These are phyloP conservation scores for Hermaeophaga mercurialis DNA, from an alignment of 2,888 invertebrate species.

Conservation along the genomic window DNA sequence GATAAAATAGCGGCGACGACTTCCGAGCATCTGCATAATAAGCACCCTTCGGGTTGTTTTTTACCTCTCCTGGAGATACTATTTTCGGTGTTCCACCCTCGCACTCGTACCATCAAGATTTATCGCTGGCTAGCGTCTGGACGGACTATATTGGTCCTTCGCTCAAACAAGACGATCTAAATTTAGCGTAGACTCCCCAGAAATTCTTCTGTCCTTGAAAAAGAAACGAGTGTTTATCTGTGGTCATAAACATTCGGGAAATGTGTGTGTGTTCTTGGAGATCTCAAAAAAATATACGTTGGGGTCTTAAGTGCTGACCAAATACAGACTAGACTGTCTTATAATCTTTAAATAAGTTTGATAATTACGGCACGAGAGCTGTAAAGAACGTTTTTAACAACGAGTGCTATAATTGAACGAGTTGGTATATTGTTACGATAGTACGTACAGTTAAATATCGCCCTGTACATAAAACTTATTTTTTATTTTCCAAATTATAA, in stretches of 20 bases:
- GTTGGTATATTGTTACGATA: too few species aligned
- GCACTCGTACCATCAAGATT: neutral
- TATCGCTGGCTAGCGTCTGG: conserved; percentile 19
- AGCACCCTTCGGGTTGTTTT: conserved; percentile 12
- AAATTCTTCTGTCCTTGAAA: conserved; percentile 17
- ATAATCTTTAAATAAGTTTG: too few species aligned
- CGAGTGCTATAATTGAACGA: too few species aligned
- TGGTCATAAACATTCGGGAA: conserved; percentile 15
- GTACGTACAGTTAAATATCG: too few species aligned
- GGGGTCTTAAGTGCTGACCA: neutral
- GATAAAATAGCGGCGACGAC: neutral
- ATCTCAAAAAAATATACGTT: neutral
- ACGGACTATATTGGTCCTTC: conserved; percentile 11
- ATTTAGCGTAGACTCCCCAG: conserved; percentile 20
- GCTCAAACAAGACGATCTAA: conserved; percentile 9
- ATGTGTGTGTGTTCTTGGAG: conserved; percentile 8
- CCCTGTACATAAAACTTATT: too few species aligned
- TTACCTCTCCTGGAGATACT: conserved; percentile 16
- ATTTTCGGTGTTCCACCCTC: conserved; percentile 19
- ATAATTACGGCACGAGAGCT: too few species aligned
- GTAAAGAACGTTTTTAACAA: too few species aligned
- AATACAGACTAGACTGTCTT: too few species aligned
- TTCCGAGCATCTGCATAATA: conserved; percentile 12
- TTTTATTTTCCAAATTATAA: too few species aligned
- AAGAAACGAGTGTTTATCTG: conserved; percentile 16